Percentiles rank a stretch among this genome's conserved stretches.
These are phyloP conservation scores for Trichogramma pretiosum DNA, from an alignment of 1,140 invertebrate genomes.

Conservation along the genomic window DNA sequence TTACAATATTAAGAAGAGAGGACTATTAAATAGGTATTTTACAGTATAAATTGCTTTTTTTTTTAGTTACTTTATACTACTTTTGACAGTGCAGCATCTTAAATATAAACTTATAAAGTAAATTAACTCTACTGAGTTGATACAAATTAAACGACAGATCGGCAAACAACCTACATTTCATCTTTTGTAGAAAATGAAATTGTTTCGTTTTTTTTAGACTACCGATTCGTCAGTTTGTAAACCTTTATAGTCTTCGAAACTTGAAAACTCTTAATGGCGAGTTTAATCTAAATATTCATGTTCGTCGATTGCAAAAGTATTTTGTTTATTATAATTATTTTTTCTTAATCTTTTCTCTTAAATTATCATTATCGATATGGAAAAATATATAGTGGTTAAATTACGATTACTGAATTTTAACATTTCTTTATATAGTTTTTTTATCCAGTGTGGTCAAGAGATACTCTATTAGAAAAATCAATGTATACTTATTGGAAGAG, in stretches of 20 bases:
- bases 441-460: constrained; percentile 17
- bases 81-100: constrained; percentile 15
- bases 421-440: constrained; percentile 17
- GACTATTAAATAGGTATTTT: constrained; percentile 21
- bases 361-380: constrained; percentile 21
- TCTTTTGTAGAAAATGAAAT: constrained; percentile 15
- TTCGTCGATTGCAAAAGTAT: constrained; percentile 20
- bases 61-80: constrained; percentile 14
- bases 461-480: constrained; percentile 15
- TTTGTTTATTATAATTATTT: too few species aligned
- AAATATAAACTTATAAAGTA: constrained; percentile 19
- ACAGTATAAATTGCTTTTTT: constrained; percentile 19
- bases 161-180: constrained; percentile 20
- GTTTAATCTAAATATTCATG: constrained; percentile 15
- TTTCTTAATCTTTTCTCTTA: constrained; percentile 17
- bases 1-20: constrained; percentile 20
- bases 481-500: constrained; percentile 19
- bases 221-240: constrained; percentile 11
- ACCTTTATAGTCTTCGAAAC: constrained; percentile 17
- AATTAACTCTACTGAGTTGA: constrained; percentile 15
- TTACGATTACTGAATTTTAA: constrained; percentile 18
- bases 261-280: constrained; percentile 15
- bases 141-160: constrained; percentile 13
- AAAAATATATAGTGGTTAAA: constrained; percentile 22
- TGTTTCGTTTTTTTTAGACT: constrained; percentile 13